Evolutionary conservation across 1,140 invertebrate genomes (phyloP).

Genomic region (Panulirus ornatus): DNA sequence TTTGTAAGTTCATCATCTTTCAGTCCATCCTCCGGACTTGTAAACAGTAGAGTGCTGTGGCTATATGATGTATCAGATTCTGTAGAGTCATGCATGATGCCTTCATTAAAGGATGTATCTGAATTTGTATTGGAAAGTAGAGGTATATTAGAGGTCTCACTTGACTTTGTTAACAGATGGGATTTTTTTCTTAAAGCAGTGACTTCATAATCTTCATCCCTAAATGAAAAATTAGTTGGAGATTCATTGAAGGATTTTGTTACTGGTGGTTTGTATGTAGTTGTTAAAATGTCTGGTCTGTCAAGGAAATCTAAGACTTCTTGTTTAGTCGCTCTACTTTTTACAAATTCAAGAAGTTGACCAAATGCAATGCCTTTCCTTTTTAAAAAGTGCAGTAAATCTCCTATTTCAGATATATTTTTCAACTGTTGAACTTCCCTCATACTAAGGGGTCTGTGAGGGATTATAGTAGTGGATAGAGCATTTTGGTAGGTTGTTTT

Average conservation of each 20-base stretch:
- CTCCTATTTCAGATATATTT: neutral
- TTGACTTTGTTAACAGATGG: neutral
- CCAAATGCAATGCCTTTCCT: conserved; percentile 8
- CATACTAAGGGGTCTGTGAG: conserved; percentile 17
- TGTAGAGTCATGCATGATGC: no score
- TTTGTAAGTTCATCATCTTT: conserved; percentile 3
- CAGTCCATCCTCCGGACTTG: neutral
- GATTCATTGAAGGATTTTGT: neutral
- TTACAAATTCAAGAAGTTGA: conserved; percentile 3
- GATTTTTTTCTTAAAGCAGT: neutral
- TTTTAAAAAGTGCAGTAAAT: conserved; percentile 21
- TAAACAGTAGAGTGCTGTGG: no score
- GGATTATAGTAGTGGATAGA: neutral
- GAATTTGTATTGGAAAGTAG: neutral
- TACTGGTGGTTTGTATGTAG: neutral
- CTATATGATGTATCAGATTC: neutral
- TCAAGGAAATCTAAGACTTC: conserved; percentile 25
- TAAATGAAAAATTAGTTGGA: neutral
- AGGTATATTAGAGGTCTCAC: neutral
- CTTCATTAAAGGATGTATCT: neutral
- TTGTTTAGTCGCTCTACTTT: neutral
- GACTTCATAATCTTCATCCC: conserved; percentile 6
- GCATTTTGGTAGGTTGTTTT: neutral
- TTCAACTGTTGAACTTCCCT: conserved; percentile 2
- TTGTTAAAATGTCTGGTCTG: neutral